These are phyloP conservation scores for Thamnaconus septentrionalis DNA, from an alignment of 2,113 vertebrate genomes.

Conservation along the genomic window DNA sequence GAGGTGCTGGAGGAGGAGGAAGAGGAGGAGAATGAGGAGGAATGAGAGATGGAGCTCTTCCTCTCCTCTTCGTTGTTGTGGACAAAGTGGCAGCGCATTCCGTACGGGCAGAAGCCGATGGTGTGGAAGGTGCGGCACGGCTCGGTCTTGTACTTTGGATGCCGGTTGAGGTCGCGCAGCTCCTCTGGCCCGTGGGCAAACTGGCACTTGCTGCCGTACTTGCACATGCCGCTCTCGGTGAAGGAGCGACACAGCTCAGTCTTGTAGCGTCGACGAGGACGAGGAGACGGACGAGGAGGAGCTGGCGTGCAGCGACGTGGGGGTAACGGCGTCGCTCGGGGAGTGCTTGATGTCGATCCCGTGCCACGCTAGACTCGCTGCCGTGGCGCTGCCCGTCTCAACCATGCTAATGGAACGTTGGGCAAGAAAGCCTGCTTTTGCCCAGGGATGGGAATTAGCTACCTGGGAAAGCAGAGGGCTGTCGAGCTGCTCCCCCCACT, in stretches of 20 bases:
- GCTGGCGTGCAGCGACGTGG: conserved; percentile 29
- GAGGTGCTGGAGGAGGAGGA: conserved; percentile 22
- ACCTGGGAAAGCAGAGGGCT: conserved; percentile 35
- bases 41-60: conserved; percentile 20
- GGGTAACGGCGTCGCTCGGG: conserved; percentile 35
- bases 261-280: conserved; percentile 76
- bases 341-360: conserved; percentile 13
- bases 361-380: conserved; percentile 63
- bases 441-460: conserved; percentile 41
- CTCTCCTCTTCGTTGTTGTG: conserved; percentile 81
- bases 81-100: conserved; percentile 89
- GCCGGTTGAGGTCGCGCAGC: conserved; percentile 83
- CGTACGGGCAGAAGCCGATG: conserved; percentile 87
- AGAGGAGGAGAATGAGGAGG: conserved; percentile 27
- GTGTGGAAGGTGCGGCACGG: conserved; percentile 88
- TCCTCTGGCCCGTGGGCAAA: conserved; percentile 85
- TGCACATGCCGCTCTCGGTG: conserved; percentile 76
- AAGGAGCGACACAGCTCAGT: conserved; percentile 81
- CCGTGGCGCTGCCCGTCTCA: conserved; percentile 54
- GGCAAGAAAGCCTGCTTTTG: conserved; percentile 61
- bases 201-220: conserved; percentile 82
- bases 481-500: conserved; percentile 58
- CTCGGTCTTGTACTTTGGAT: conserved; percentile 91
- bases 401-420: conserved; percentile 78
- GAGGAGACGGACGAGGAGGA: conserved; percentile 58